These are phyloP conservation scores for Sipunculus nudus DNA, from an alignment of 2,888 invertebrate species.

Conservation along the genomic window DNA sequence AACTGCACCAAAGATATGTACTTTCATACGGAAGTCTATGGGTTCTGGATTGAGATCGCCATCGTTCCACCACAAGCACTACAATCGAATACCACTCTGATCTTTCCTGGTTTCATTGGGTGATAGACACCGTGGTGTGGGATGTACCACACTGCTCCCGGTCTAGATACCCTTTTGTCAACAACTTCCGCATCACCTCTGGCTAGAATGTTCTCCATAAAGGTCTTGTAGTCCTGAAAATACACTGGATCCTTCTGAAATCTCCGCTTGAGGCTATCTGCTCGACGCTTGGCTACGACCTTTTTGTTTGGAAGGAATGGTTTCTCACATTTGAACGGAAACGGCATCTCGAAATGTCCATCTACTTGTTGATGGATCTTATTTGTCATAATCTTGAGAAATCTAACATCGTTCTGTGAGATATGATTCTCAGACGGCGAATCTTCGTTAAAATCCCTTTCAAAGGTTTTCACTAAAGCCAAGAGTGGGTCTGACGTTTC, in stretches of 20 bases:
- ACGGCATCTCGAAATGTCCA: conserved; percentile 10
- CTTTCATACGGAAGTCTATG: background rate
- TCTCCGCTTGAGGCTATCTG: background rate
- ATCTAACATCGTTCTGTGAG: too few relatives aligned
- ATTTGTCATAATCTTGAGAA: too few relatives aligned
- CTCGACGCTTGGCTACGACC: background rate
- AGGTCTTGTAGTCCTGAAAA: background rate
- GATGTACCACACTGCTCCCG: conserved; percentile 6
- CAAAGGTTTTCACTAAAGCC: too few relatives aligned
- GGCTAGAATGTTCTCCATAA: conserved; percentile 5
- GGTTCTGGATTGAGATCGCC: background rate
- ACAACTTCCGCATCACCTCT: conserved; percentile 11
- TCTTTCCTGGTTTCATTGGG: conserved; percentile 11
- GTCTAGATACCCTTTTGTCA: background rate
- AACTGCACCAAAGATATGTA: background rate
- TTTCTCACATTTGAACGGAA: conserved; percentile 6
- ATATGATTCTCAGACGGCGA: too few relatives aligned
- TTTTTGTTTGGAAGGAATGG: conserved; percentile 6
- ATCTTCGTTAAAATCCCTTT: too few relatives aligned
- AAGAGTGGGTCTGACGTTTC: too few relatives aligned
- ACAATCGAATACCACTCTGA: conserved; percentile 20
- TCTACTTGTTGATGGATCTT: conserved; percentile 2
- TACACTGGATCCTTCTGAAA: background rate
- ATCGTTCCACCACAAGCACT: conserved; percentile 6
- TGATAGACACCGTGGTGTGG: conserved; percentile 16